Evolutionary conservation across 2,797 vertebrate species (phyloP), one percentile per base, ranked within the genome.

Genomic region (Enteromius thamalakanensis): DNA sequence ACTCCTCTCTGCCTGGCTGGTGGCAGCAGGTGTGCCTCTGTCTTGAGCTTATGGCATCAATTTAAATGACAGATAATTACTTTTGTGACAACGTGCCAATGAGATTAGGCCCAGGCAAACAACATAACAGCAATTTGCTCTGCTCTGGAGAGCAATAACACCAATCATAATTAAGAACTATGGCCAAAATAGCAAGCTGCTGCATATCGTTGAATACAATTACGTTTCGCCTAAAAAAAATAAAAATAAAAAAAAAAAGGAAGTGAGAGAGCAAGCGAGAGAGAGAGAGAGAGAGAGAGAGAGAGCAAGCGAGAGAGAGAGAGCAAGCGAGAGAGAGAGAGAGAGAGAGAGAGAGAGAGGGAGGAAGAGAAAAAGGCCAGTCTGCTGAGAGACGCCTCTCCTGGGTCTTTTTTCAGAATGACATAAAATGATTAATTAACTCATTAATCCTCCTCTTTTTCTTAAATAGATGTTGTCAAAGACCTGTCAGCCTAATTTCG

Each of bases 31-130:
- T 96, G 96, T 94, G 93, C 83, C 93, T 94, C 92, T 90, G 94
- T 93, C 94, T 96, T 93, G 95, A 95, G 95, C 95, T 96, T 95
- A 95, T 94, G 94, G 95, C 95, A 96, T 96, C 96, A 96, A 96
- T 96, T 96, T 96, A 96, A 96, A 96, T 96, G 96, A 96, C 91
- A 94, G 95, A 95, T 97, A 97, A 97, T 97, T 97, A 95, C 95
- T 96, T 96, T 96, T 96, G 95, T 96, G 96, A 97, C 96, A 96
- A 96, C 94, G 95, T 96, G 96, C 95, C 96, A 97, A 97, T 97
- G 96, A 97, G 95, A 97, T 97, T 96, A 97, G 95, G 95, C 95
- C 95, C 96, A 94, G 95, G 95, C 96, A 95, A 96, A 96, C 96
- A 97, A 96, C 96, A 96, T 96, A 96, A 96, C 95, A 94, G 95